Base-by-base conservation (phyloP, 1,140 invertebrate genomes). In the Coptotermes formosanus region DNA sequence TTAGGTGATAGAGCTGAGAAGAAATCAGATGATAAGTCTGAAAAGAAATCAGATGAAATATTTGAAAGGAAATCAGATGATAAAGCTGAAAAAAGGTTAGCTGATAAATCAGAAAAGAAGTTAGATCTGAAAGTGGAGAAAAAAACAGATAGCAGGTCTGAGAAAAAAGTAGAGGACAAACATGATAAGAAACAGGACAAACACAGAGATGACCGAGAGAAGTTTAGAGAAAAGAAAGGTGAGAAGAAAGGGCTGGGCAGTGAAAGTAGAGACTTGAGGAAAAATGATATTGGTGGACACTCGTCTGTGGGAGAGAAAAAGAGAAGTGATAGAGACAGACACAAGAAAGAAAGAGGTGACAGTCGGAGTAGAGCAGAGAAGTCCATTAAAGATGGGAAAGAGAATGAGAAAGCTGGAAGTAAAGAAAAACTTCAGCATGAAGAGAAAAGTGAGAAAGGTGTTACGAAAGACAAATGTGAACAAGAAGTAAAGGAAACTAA, bases 351-450 rank as follows among this genome's bases (percentile, higher is more conserved):
- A 1, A 48, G 43, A 52, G 64, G n/a, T 52, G 82, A 87, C 19
- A 69, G 55, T 32, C 0, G 25, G 2, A 45, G 52, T 19, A 86
- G 38, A n/a, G 48, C n/a, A 83, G 52, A 86, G 48, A 86, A 82
- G 75, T 48, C 64, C 0, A 45, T 0, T 11, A 75, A 85, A 75
- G 85, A 75, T 84, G 52, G 82, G 12, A 75, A 86, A 1, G 83
- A 86, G 48, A 75, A 86, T 43, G 83, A 84, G n/a, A 85, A 85
- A 75, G 84, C 75, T 43, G n/a, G 44, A 45, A 38, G 32, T 55
- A 64, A 52, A 59, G 45, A 83, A 83, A 86, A 86, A 86, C 11
- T 55, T 59, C 48, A 86, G 38, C 48, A 82, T 83, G 86, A 86
- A 59, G 69, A 86, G 23, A 86, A 83, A 81, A 44, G 21, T 23